These are phyloP conservation scores for Syrmaticus mikado DNA, from an alignment of 2,113 vertebrate species.

Conservation along the genomic window DNA sequence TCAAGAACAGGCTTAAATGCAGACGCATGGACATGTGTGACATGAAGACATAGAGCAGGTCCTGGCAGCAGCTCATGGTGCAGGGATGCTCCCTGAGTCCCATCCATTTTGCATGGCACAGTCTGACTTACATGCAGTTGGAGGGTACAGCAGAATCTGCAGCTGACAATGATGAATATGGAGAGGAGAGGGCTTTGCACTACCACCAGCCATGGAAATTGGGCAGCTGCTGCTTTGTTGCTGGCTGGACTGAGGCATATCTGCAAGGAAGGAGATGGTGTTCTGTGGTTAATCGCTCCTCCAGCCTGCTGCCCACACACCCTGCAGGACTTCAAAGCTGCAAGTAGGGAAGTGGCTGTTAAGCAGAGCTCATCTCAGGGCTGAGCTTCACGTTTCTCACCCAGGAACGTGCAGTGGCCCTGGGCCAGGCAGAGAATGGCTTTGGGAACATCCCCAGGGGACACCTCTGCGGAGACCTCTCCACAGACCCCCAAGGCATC, in stretches of 20 bases:
- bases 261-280: neutral
- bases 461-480: neutral
- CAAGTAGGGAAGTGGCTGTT: neutral
- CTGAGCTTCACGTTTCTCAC: fast-evolving
- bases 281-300: neutral
- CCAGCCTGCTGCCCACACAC: neutral
- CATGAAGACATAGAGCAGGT: neutral
- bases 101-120: fast-evolving
- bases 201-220: neutral
- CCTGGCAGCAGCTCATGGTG: too few relatives aligned
- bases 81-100: neutral
- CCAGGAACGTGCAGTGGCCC: neutral
- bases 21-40: neutral
- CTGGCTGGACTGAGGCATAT: neutral
- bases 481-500: fast-evolving
- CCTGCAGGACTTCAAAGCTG: neutral
- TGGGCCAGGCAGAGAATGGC: neutral
- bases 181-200: neutral
- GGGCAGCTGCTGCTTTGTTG: neutral
- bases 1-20: neutral
- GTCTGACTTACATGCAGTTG: neutral
- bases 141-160: neutral
- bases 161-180: neutral
- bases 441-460: neutral
- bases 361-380: neutral